These are phyloP conservation scores for Periophthalmus magnuspinnatus DNA, from an alignment of 2,797 vertebrate genomes.

Conservation along the genomic window DNA sequence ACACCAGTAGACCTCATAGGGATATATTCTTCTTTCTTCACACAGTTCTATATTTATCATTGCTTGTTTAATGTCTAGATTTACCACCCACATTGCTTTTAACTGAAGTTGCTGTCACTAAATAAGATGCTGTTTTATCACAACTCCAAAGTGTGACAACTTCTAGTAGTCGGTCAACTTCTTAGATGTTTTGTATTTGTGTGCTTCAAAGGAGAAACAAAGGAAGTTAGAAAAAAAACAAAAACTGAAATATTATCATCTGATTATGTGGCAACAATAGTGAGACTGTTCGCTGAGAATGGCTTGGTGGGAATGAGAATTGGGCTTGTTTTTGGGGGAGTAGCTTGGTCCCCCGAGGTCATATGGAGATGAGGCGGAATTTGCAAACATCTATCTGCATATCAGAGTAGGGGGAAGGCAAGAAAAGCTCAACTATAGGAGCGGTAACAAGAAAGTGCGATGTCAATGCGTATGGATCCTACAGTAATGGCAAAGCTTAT, in stretches of 20 bases:
- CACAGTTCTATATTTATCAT: slow-evolving; percentile 45
- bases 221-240: slow-evolving; percentile 47
- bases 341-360: slow-evolving; percentile 54
- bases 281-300: slow-evolving; percentile 50
- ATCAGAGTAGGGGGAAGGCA: slow-evolving; percentile 53
- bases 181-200: slow-evolving; percentile 41
- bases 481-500: neutral
- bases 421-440: slow-evolving; percentile 17
- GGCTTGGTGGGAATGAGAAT: slow-evolving; percentile 52
- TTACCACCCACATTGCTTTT: slow-evolving; percentile 5
- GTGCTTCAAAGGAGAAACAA: slow-evolving; percentile 49
- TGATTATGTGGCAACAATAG: slow-evolving; percentile 63
- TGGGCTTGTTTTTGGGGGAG: slow-evolving; percentile 47
- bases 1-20: slow-evolving; percentile 34
- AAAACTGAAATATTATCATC: slow-evolving; percentile 58
- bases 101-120: slow-evolving; percentile 35
- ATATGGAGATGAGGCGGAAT: slow-evolving; percentile 64
- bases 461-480: neutral
- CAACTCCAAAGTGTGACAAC: slow-evolving; percentile 36
- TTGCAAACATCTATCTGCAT: slow-evolving; percentile 71
- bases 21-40: slow-evolving; percentile 52
- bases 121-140: slow-evolving; percentile 44
- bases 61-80: slow-evolving; percentile 25
- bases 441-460: neutral
- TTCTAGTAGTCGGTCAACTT: slow-evolving; percentile 39